These are phyloP conservation scores for Miichthys miiuy DNA, from an alignment of 2,797 vertebrate genomes.

Conservation along the genomic window DNA sequence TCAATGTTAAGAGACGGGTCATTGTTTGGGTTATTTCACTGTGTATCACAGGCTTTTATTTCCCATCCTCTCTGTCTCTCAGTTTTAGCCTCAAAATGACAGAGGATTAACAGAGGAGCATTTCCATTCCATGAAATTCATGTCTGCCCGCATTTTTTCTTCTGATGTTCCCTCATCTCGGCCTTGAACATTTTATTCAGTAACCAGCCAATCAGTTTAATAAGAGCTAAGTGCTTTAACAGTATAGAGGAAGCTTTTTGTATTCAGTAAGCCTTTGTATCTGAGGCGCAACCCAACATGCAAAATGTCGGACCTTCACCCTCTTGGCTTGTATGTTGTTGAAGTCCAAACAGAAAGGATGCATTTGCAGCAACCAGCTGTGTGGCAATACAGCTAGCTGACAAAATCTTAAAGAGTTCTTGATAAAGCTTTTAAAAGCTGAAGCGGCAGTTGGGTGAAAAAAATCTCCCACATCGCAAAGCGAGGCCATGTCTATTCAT, in stretches of 20 bases:
- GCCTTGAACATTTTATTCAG: conserved; percentile 65
- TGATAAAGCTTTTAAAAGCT: conserved; percentile 91
- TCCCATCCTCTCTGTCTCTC: conserved; percentile 22
- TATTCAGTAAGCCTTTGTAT: conserved; percentile 34
- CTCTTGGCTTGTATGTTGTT: conserved; percentile 14
- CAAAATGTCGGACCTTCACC: conserved; percentile 46
- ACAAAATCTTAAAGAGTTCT: conserved; percentile 54
- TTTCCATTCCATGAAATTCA: conserved; percentile 30
- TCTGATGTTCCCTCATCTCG: conserved; percentile 38
- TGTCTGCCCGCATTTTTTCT: conserved; percentile 34
- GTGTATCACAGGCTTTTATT: conserved; percentile 35
- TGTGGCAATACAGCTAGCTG: conserved; percentile 39
- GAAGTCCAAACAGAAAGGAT: conserved; percentile 29
- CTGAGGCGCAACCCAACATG: conserved; percentile 19
- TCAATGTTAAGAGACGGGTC: neutral
- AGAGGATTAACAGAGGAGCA: conserved; percentile 23
- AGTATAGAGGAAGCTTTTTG: conserved; percentile 54
- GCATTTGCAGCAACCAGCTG: conserved; percentile 53
- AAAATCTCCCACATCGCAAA: conserved; percentile 58
- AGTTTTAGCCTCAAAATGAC: conserved; percentile 45
- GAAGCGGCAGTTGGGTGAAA: conserved; percentile 84
- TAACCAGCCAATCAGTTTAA: conserved; percentile 43
- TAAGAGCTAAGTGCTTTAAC: conserved; percentile 58
- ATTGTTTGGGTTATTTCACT: conserved; percentile 32
- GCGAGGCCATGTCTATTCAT: conserved; percentile 92